Percentiles rank a stretch among this genome's conserved stretches.
These are phyloP conservation scores for Drosophila limbata DNA, from an alignment of 2,888 invertebrate species.

Conservation along the genomic window DNA sequence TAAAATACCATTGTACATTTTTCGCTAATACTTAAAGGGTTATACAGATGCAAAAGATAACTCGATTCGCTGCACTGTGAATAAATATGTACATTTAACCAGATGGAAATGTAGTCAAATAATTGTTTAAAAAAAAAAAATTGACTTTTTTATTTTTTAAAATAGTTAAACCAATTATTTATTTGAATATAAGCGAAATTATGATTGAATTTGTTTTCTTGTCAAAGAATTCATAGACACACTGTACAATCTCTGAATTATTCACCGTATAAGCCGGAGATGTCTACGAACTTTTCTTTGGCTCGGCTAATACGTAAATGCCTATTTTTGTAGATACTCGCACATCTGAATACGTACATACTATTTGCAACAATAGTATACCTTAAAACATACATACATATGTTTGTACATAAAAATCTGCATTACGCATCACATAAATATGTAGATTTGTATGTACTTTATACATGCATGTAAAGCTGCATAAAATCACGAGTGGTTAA, in stretches of 20 bases:
- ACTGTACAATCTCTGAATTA: not conserved
- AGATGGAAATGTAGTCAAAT: not conserved
- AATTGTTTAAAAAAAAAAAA: not conserved
- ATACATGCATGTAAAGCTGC: not conserved
- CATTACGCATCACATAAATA: slow-evolving; percentile 12
- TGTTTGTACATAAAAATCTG: not conserved
- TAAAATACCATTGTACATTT: not conserved
- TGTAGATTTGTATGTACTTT: not conserved
- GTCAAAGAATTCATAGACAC: not conserved
- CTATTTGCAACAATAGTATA: not conserved
- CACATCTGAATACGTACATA: not conserved
- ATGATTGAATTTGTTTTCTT: too few relatives aligned
- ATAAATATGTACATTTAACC: too few relatives aligned
- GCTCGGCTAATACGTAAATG: not conserved
- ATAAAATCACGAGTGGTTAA: not conserved
- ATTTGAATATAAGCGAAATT: too few relatives aligned
- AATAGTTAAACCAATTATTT: too few relatives aligned
- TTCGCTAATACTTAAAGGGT: not conserved
- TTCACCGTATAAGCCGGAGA: not conserved
- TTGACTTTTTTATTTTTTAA: not conserved
- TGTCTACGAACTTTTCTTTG: not conserved
- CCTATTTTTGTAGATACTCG: slow-evolving; percentile 1
- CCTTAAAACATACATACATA: not conserved
- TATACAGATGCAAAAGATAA: not conserved
- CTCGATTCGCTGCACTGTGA: too few relatives aligned